Evolutionary conservation across 2,888 invertebrate genomes (phyloP), one percentile per base, ranked within the genome.

Genomic region (Megalurothrips usitatus): DNA sequence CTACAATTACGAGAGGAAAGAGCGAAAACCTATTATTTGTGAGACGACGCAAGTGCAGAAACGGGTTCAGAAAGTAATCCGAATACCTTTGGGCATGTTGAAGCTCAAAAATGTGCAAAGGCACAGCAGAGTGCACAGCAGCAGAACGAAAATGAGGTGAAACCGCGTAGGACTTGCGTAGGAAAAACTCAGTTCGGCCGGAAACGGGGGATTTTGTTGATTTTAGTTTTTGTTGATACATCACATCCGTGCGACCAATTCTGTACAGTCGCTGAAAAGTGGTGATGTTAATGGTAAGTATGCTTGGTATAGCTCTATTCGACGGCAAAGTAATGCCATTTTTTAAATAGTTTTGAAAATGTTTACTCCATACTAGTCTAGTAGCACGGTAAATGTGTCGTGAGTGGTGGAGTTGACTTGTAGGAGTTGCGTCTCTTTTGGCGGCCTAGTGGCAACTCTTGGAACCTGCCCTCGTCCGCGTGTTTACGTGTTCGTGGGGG

Each of bases 81-180:
- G 58, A 26, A 1, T 75, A 75, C 68, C 68, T 75, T 75, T 75
- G 23, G 68, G 68, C 68, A 75, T 75, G 11, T 75, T 75, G 68
- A 26, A 26, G 12, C 23, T 26, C 26, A 75, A 75, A 75, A 8
- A 2, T 58, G 23, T 12, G 10, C 68, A 19, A 1, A 11, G 58
- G 14, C 10, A 4, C 58, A 58, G 52, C 14, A 11, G 23, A 68
- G 23, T 68, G n/a, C 68, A 68, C 68, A 23, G 23, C 23, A 26
- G n/a, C 6, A 58, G 34, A 8, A 19, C n/a, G 58, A 58, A 58
- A 58, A 58, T 58, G 58, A 58, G 58, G 58, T 14, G 58, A 58
- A 19, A 14, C 17, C 1, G 14, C 58, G 11, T 10, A n/a, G 58
- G 58, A 58, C 58, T 58, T 58, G 58, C 58, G 58, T 58, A 19